phyloP scores from a whole-genome alignment of 2,888 invertebrate genomes.

The Apoda limacodes region DNA sequence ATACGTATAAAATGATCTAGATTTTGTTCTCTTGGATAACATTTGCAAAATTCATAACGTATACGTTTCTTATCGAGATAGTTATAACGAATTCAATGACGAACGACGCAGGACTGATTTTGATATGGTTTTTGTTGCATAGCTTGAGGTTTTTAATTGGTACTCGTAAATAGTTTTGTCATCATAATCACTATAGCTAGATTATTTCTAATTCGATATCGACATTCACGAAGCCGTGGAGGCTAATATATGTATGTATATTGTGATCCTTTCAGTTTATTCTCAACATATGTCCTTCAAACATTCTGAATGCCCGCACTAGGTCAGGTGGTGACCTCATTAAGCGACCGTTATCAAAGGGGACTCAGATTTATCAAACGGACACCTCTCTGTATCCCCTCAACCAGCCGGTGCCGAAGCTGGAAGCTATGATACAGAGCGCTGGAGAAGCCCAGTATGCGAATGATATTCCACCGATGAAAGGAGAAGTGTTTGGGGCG shows the following conservation, averaged over 20 bases:
- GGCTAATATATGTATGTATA: too few relatives aligned
- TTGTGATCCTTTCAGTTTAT: slow-evolving; percentile 53
- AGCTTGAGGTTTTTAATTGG: background rate
- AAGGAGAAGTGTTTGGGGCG: slow-evolving; percentile 75
- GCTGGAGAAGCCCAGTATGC: slow-evolving; percentile 77
- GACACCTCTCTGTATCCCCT: slow-evolving; percentile 74
- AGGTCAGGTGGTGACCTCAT: slow-evolving; percentile 65
- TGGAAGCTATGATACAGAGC: slow-evolving; percentile 70
- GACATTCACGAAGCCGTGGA: too few relatives aligned
- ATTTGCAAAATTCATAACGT: too few relatives aligned
- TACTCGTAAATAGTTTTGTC: background rate
- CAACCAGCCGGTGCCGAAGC: slow-evolving; percentile 75
- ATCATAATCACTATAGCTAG: background rate
- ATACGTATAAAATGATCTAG: too few relatives aligned
- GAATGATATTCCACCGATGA: slow-evolving; percentile 70
- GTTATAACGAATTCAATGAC: too few relatives aligned
- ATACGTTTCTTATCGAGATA: too few relatives aligned
- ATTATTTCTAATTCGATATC: too few relatives aligned
- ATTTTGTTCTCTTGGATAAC: too few relatives aligned
- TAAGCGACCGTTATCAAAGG: slow-evolving; percentile 71
- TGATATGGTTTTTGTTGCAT: background rate
- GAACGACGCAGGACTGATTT: too few relatives aligned
- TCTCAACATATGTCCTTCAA: slow-evolving; percentile 58
- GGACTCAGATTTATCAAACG: slow-evolving; percentile 70
- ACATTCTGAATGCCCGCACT: slow-evolving; percentile 38